Evolutionary conservation across 2,797 vertebrate genomes (phyloP), one percentile per base, ranked within the genome.

Genomic region (Arvicola amphibius): DNA sequence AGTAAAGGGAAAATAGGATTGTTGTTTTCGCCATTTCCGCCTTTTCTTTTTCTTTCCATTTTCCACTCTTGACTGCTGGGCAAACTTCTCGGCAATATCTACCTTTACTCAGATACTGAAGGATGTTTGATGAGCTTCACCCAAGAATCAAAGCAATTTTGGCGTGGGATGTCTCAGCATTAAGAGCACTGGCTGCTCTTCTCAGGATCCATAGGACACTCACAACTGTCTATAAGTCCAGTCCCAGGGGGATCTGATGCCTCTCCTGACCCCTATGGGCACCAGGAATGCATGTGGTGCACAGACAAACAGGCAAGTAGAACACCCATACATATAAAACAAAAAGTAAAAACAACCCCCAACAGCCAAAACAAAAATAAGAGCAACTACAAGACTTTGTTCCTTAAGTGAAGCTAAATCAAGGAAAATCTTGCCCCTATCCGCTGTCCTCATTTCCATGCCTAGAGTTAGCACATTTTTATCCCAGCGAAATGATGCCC

Each of bases 371-470:
- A 29, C 61, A 16, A 86, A 69, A 90, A 89, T 90, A 90, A 83
- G 74, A 87, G 12, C 61, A 94, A 90, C 83, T 93, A 53, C 6
- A 29, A 81, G 76, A 29, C n/a, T 89, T 94, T 76, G 46, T 90
- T 89, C 43, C 88, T 78, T 85, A 91, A 94, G 74, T 94, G 92
- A 90, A 92, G 25, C 93, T 89, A 90, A 92, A 88, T 93, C 37
- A 86, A 88, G 69, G 53, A 25, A 92, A 90, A 93, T 88, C 78
- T 73, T n/a, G 34, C 48, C 43, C n/a, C 37, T 59, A 11, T 1
- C 71, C 21, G 0, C 9, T 86, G 1, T 90, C 23, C 17, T 40
- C 8, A 46, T 88, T 77, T 83, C 80, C 27, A 86, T 40, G 10
- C 91, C 63, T 67, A 88, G 61, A 94, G 25, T 67, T 56, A 85